Base-by-base conservation (phyloP, 2,888 invertebrate species). In the Fragum sueziense region DNA sequence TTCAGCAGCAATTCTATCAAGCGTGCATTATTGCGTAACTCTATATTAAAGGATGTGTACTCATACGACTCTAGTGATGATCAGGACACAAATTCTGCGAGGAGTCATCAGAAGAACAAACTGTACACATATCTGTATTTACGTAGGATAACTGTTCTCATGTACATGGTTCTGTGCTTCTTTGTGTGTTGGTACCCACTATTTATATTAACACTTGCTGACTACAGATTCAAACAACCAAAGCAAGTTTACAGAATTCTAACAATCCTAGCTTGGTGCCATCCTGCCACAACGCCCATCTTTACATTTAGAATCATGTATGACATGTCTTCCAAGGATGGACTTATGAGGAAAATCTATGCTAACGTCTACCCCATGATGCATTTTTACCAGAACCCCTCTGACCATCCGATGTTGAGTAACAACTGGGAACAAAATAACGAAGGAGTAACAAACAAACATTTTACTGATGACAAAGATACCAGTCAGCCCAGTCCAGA, bases 131-230 rank as follows among this genome's bases (percentile, higher is more conserved):
- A 86, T 47, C 79, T 87, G 51, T 89, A 89, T 74, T 79, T 89
- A 47, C 70, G 89, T 7, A 79, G 90, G 27, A 86, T 90, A 22
- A 79, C 83, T 11, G 82, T 90, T n/a, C 84, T 90, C 67, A 84
- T 91, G 57, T 73, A 82, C 9, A 88, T 92, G 87, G 90, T 90
- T 3, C 78, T 87, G 11, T 86, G 89, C 17, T 97, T 97, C 93
- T 95, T 97, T 59, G 94, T 97, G 71, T 97, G 97, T 94, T 97
- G 97, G 97, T 97, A 97, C 82, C 97, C 97, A 20, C 94, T 97
- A 83, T 97, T 97, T 94, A 95, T 97, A 87, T 96, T 97, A 87
- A 97, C 97, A 1, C 94, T 97, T 82, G 85, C 92, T 25, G 93
- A 94, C 83, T 91, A 92, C 1, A 82, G 88, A 41, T 91, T 90